These are phyloP conservation scores for Sycophila sp. DNA, from an alignment of 1,140 invertebrate genomes.

Conservation along the genomic window DNA sequence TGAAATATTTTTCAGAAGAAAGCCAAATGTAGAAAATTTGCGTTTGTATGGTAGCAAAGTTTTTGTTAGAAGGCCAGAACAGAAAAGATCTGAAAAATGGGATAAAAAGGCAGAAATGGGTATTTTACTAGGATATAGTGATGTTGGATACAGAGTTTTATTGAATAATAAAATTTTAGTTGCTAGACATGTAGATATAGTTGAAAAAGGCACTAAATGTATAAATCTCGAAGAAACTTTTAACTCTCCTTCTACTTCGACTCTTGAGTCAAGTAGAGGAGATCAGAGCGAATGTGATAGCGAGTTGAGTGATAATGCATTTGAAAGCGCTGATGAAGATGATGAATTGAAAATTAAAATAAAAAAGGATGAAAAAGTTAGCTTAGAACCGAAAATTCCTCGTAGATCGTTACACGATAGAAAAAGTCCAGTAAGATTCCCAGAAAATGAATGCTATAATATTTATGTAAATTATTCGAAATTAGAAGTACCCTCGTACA, in stretches of 20 bases:
- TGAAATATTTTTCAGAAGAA: no score
- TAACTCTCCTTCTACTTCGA: neutral
- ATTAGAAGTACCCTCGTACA: constrained; percentile 8
- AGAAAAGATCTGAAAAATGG: neutral
- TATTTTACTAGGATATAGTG: neutral
- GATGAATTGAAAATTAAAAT: constrained; percentile 33
- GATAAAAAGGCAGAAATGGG: neutral
- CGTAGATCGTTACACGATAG: no score
- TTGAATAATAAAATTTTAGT: neutral
- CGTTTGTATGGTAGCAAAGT: no score
- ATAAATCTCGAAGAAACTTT: neutral
- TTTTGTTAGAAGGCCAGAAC: no score
- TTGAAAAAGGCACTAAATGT: neutral
- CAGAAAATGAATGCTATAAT: no score
- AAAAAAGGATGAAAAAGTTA: no score
- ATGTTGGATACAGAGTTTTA: neutral
- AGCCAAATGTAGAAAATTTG: no score
- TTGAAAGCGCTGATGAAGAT: constrained; percentile 31
- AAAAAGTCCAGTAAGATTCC: no score
- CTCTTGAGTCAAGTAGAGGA: neutral
- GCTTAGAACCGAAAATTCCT: no score
- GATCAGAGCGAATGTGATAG: neutral
- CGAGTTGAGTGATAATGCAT: constrained; percentile 38
- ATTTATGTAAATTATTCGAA: constrained; percentile 27
- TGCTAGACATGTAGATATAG: neutral